Evolutionary conservation across 1,140 invertebrate species (phyloP).

Genomic region (honey bee (Apis mellifera)): Amel_HAv3.1 CM009943.2:1924501-1925000

Average conservation of each 20-base stretch:
- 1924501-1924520: background rate
- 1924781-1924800: constrained; percentile 2
- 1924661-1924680: background rate
- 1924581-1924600: constrained; percentile 61
- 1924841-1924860: background rate
- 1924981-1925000: background rate
- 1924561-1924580: constrained; percentile 29
- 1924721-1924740: background rate
- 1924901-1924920: constrained; percentile 69
- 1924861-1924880: constrained; percentile 51
- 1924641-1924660: constrained; percentile 20
- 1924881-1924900: constrained; percentile 44
- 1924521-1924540: constrained; percentile 3
- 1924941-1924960: constrained; percentile 31
- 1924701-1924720: background rate
- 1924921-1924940: constrained; percentile 65
- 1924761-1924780: constrained; percentile 19
- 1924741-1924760: constrained; percentile 38
- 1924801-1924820: constrained; percentile 30
- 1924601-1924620: constrained; percentile 66
- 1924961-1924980: constrained; percentile 16
- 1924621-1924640: constrained; percentile 58
- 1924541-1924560: background rate
- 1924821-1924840: constrained; percentile 31
- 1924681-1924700: background rate